A percentile compares a stretch with the other conserved stretches of the same genome.
Conservation (phyloP, 2,797 vertebrate species). For the Uromys caudimaculatus region DNA sequence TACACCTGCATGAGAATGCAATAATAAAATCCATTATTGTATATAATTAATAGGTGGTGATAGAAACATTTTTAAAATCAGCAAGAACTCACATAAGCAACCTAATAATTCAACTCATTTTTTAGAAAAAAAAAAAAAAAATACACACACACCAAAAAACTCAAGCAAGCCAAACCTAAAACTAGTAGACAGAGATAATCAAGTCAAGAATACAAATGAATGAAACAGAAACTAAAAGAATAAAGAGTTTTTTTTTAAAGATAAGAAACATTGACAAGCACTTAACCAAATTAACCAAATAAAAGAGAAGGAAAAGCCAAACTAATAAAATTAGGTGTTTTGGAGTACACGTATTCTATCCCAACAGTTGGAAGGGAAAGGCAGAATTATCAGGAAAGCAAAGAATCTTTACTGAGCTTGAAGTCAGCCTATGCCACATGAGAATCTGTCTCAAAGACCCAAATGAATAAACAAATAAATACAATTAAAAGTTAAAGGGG, state of each 20-base stretch:
- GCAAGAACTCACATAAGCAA: neutral
- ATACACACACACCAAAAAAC: no score
- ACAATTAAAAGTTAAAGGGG: neutral
- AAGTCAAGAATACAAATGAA: neutral
- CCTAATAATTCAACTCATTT: neutral
- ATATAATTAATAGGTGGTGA: neutral
- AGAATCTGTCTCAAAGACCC: neutral
- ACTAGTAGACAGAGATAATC: neutral
- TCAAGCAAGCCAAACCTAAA: neutral
- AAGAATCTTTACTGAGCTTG: neutral
- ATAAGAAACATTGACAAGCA: neutral
- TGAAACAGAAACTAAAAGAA: neutral
- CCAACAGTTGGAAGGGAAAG: neutral
- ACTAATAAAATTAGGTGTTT: neutral
- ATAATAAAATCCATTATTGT: neutral
- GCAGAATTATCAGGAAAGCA: neutral
- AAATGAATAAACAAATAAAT: no score
- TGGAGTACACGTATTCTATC: neutral
- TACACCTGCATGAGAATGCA: neutral
- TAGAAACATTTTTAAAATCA: neutral
- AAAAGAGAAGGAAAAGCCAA: neutral
- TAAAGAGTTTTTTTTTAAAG: neutral
- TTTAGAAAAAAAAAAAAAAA: neutral
- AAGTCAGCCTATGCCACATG: neutral
- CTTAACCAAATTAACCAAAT: neutral